Evolutionary conservation across 2,888 invertebrate species (phyloP), one percentile per base, ranked within the genome.

Genomic region (Andrena bicolor): DNA sequence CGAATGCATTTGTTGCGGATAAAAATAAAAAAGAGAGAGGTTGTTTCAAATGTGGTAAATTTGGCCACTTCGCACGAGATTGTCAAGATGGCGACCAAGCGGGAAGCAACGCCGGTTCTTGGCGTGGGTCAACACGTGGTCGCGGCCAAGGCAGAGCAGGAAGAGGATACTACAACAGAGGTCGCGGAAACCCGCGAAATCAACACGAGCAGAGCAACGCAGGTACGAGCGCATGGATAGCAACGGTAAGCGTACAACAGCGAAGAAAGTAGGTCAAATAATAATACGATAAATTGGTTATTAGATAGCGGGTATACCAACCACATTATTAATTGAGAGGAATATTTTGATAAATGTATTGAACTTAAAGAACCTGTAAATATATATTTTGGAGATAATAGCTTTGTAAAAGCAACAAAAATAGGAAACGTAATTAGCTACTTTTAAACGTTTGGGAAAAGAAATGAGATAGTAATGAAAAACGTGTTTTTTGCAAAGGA

Each of bases 221-320:
- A 3, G 68, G 32, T 2, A n/a, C 28, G n/a, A 66, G 49, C 30
- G 66, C 66, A 20, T 53, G 66, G 51, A 49, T 2, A 53, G 48
- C 51, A 13, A 28, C 58, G 1, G 51, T 26, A 28, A 26, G 49
- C 20, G 8, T n/a, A 51, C n/a, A 73, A 16, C 3, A 23, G 49
- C 4, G 41, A 61, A 20, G 41, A 0, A 10, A 49, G 13, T 5
- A 28, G 30, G 20, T 3, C 32, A 60, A 8, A 7, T 30, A 49
- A 49, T n/a, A n/a, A 20, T 10, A 13, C 69, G 69, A 69, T 84
- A 32, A 41, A 73, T 0, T 82, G 81, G 76, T 13, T 79, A 16
- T 51, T 82, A 7, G 73, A 84, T 16, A 82, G 76, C n/a, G 79
- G 71, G 0, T 84, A 76, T 48, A 41, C 73, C 0, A 73, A 81